Evolutionary conservation across 2,888 invertebrate genomes (phyloP).

Genomic region (Resseliella maxima): DNA sequence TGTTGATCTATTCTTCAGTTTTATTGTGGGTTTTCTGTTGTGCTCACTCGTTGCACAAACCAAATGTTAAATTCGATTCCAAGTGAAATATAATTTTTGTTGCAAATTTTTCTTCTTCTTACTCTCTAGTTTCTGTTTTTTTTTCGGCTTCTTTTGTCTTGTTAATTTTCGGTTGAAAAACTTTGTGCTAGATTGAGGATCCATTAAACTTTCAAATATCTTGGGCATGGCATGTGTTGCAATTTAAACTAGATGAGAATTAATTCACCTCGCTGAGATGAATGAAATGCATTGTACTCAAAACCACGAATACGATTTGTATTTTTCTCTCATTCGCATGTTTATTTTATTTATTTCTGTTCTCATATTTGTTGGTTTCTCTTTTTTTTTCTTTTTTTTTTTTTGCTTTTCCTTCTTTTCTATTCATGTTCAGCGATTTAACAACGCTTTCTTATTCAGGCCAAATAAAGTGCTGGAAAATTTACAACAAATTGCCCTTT

Average conservation of each 20-base stretch:
- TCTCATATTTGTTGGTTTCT: neutral
- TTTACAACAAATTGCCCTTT: conserved; percentile 49
- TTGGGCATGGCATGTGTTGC: conserved; percentile 10
- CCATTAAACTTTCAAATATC: conserved; percentile 34
- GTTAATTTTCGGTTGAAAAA: too few relatives aligned
- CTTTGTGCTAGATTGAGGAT: neutral
- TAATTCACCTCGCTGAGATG: conserved; percentile 1
- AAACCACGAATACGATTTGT: too few relatives aligned
- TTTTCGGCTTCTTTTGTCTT: too few relatives aligned
- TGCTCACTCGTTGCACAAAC: neutral
- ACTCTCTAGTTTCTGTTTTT: too few relatives aligned
- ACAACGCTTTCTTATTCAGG: conserved; percentile 23
- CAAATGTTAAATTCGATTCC: neutral
- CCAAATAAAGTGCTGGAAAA: conserved; percentile 48
- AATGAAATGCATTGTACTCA: neutral
- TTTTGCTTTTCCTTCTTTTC: neutral
- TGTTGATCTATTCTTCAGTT: too few relatives aligned
- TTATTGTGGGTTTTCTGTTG: too few relatives aligned
- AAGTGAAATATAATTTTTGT: neutral
- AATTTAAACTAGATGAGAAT: conserved; percentile 36
- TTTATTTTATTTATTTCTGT: neutral
- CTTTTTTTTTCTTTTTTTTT: neutral
- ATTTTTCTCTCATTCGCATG: too few relatives aligned
- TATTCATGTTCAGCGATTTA: neutral
- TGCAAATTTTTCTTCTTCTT: neutral